A percentile compares a stretch with the other conserved stretches of the same genome.
Conservation (phyloP, 1,140 invertebrate species). For the Ylistrum balloti region DNA sequence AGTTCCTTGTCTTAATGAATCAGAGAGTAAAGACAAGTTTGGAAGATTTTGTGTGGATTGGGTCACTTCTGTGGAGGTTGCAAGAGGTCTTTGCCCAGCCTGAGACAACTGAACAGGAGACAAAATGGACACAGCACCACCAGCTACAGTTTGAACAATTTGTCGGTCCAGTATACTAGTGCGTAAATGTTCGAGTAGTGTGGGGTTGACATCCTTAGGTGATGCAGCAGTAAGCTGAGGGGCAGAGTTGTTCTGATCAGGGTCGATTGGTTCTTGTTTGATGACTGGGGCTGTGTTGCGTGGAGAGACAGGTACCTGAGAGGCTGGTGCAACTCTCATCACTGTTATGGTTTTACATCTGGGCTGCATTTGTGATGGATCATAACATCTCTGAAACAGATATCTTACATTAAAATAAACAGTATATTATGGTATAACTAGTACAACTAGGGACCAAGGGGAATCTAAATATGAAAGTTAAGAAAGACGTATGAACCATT, state of each 20-base stretch:
- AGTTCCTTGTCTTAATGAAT: background rate
- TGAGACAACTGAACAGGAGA: slow-evolving; percentile 36
- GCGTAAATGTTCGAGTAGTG: background rate
- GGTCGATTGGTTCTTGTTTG: slow-evolving; percentile 64
- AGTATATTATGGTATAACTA: too few species aligned
- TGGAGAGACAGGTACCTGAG: background rate
- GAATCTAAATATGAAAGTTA: too few species aligned
- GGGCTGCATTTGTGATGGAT: slow-evolving; percentile 10
- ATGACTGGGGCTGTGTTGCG: slow-evolving; percentile 36
- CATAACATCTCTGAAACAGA: slow-evolving; percentile 56
- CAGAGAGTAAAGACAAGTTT: background rate
- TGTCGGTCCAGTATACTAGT: background rate
- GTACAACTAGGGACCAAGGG: too few species aligned
- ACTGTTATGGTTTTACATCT: background rate
- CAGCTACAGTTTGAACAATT: background rate
- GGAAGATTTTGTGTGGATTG: background rate
- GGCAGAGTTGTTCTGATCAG: slow-evolving; percentile 12
- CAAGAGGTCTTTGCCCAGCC: background rate
- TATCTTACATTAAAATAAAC: too few species aligned
- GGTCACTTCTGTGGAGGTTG: background rate
- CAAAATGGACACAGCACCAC: slow-evolving; percentile 40
- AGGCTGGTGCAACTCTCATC: background rate
- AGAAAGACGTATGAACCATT: too few species aligned
- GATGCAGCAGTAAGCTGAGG: too few species aligned
- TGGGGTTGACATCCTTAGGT: background rate